Percentiles rank a stretch among this genome's conserved stretches.
phyloP scores from a whole-genome alignment of 2,113 vertebrate genomes.

The Oryzias melastigma region DNA sequence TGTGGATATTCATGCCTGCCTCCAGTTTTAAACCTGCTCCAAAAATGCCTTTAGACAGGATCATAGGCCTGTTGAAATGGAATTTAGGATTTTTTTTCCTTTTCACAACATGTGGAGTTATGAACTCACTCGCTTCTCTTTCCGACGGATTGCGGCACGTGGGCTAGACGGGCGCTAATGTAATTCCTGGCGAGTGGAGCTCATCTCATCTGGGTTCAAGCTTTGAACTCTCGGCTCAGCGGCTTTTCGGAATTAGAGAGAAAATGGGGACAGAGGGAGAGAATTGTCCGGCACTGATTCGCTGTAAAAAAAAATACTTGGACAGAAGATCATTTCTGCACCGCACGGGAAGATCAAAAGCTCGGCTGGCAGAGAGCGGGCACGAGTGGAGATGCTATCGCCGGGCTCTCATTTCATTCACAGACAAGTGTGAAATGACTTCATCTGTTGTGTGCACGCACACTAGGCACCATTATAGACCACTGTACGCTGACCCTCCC shows the following conservation, averaged over 20 bases:
- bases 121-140: conserved; percentile 40
- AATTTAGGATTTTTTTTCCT: conserved; percentile 15
- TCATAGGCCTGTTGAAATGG: background rate
- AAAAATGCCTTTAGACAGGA: conserved; percentile 7
- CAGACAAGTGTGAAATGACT: conserved; percentile 76
- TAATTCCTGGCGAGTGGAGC: conserved; percentile 56
- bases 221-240: conserved; percentile 70
- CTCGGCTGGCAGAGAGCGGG: conserved; percentile 54
- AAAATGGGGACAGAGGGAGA: conserved; percentile 65
- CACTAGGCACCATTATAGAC: conserved; percentile 65
- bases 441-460: conserved; percentile 68
- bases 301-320: conserved; percentile 60
- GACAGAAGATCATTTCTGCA: conserved; percentile 69
- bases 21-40: background rate
- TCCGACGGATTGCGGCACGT: conserved; percentile 51
- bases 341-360: conserved; percentile 73
- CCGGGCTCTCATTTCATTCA: conserved; percentile 68
- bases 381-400: conserved; percentile 64
- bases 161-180: conserved; percentile 57
- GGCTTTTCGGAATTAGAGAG: conserved; percentile 52
- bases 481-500: conserved; percentile 51
- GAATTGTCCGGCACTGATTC: conserved; percentile 74
- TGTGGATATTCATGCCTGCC: too few relatives aligned
- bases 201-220: conserved; percentile 65
- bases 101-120: conserved; percentile 27